Evolutionary conservation across 2,888 invertebrate genomes (phyloP).

Genomic region (Brenthis hecate): DNA sequence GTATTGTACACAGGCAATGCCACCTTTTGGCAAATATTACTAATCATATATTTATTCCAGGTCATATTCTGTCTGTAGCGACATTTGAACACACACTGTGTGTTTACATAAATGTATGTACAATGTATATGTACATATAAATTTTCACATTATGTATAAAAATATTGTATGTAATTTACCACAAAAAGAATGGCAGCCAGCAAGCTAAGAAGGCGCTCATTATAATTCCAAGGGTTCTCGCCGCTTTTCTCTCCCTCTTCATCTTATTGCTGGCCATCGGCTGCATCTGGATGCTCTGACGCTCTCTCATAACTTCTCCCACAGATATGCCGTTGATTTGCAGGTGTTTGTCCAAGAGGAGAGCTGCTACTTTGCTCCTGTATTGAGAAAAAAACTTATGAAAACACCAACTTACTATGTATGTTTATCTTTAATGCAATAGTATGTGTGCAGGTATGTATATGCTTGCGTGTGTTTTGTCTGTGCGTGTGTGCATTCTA

Average conservation of each 20-base stretch:
- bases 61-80: too few species aligned
- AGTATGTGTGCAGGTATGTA: too few species aligned
- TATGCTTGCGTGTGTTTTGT: too few species aligned
- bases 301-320: constrained; percentile 80
- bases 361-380: constrained; percentile 94
- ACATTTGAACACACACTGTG: too few species aligned
- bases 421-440: too few species aligned
- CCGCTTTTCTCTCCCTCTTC: constrained; percentile 94
- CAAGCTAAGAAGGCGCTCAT: constrained; percentile 97
- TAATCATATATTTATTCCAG: too few species aligned
- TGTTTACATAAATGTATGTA: too few species aligned
- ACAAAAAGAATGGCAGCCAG: constrained; percentile 97
- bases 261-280: constrained; percentile 92
- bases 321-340: constrained; percentile 95
- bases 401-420: not conserved
- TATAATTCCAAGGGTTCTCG: constrained; percentile 96
- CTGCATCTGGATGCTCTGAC: constrained; percentile 86
- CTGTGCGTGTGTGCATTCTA: too few species aligned
- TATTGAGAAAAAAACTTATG: constrained; percentile 44
- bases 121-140: too few species aligned
- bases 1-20: too few species aligned
- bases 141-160: too few species aligned
- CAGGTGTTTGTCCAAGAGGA: constrained; percentile 92
- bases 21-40: too few species aligned
- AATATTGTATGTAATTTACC: constrained; percentile 78